Base-by-base conservation (phyloP, 2,113 vertebrate species). In the Tympanuchus pallidicinctus region DNA sequence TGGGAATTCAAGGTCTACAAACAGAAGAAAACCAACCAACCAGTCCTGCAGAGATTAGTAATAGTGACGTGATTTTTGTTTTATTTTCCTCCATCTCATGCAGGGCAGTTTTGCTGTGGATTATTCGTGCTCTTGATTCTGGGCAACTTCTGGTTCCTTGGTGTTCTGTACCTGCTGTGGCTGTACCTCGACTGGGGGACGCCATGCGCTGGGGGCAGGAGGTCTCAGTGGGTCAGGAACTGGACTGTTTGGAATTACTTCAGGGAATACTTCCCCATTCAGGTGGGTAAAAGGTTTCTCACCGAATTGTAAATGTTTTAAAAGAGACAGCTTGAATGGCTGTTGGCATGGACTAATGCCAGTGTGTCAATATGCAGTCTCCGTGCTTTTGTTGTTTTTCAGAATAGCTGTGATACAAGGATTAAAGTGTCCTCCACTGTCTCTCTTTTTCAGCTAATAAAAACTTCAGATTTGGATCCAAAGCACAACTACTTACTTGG, bases 191-290 rank as follows among this genome's bases (percentile, higher is more conserved):
- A 99, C 97, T 98, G 98, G 98, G 95, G 95, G 75, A 99, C 98
- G 0, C 99, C 99, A 10, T 94, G 94, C 45, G 83, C 81, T 5
- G 99, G 99, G 48, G 99, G 99, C 79, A 98, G 99, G 18, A 97
- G 98, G 45, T 98, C 72, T 20, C 82, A 96, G 2, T 99, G 98
- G 98, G 52, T 99, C 86, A 96, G 98, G 69, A 96, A 45, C 84
- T 99, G 98, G 98, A 93, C 60, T 1, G 1, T 98, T 14, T 99
- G 99, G 99, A 98, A 82, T 30, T 95, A 98, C 92, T 99, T 99
- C 92, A 98, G 96, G 64, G 98, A 99, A 83, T 99, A 99, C 93
- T 99, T 99, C 93, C 99, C 99, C 19, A 97, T 99, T 63, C 97
- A 92, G 1, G 99, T 99, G 96, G 98, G 98, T 98, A 89, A 74